Evolutionary conservation across 1,140 invertebrate species (phyloP).

Genomic region (Drosophila jambulina): DNA sequence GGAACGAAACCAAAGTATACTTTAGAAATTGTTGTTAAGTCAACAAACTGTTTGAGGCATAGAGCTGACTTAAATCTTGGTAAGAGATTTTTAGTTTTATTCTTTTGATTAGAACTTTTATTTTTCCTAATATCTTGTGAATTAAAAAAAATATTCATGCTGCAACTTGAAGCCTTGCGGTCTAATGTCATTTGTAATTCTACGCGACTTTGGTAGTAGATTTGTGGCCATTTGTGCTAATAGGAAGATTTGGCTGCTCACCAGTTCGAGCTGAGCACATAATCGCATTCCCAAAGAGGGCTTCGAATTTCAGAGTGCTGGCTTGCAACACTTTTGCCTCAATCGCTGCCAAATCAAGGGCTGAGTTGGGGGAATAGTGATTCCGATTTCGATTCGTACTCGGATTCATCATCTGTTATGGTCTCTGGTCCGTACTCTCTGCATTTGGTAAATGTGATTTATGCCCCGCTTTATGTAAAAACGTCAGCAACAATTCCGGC

Average conservation of each 20-base stretch:
- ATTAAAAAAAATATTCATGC: neutral
- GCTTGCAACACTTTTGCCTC: conserved; percentile 58
- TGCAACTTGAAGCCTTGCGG: conserved; percentile 27
- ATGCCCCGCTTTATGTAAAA: conserved; percentile 70
- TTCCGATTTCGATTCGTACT: conserved; percentile 27
- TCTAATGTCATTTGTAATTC: conserved; percentile 62
- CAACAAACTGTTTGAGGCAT: neutral
- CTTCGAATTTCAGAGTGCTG: conserved; percentile 64
- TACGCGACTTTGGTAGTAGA: conserved; percentile 18
- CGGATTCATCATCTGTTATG: conserved; percentile 13
- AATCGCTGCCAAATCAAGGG: conserved; percentile 45
- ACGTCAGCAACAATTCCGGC: conserved; percentile 75
- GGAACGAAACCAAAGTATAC: neutral
- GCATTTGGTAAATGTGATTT: conserved; percentile 76
- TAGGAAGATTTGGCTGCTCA: conserved; percentile 35
- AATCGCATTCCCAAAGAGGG: conserved; percentile 51
- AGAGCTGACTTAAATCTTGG: no score
- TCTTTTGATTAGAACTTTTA: neutral
- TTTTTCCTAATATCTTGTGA: neutral
- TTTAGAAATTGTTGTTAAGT: neutral
- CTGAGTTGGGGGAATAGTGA: conserved; percentile 27
- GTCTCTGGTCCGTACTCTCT: conserved; percentile 25
- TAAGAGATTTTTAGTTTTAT: neutral
- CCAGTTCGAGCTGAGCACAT: conserved; percentile 10
- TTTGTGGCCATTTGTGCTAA: conserved; percentile 77